A percentile compares a stretch with the other conserved stretches of the same genome.
Conservation (phyloP, 2,113 vertebrate species). For the Leptosomus discolor region DNA sequence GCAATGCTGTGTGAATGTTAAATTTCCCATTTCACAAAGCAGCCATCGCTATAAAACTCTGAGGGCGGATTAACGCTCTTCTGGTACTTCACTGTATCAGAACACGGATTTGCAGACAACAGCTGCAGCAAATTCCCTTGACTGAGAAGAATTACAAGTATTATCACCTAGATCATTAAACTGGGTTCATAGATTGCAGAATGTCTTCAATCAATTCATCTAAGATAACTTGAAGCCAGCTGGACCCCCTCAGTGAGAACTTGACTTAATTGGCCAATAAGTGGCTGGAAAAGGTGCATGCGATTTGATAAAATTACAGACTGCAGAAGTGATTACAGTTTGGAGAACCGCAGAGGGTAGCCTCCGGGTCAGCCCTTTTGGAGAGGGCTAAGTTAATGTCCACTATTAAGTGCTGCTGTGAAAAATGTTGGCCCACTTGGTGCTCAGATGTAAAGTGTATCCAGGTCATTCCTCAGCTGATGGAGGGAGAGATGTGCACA, state of each 20-base stretch:
- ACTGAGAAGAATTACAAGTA: constrained; percentile 99
- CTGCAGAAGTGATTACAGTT: constrained; percentile 90
- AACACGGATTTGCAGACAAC: constrained; percentile 91
- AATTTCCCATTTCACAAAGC: constrained; percentile 81
- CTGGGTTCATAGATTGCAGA: constrained; percentile 91
- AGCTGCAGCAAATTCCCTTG: constrained; percentile 97
- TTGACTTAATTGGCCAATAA: constrained; percentile 99
- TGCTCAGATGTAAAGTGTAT: constrained; percentile 83
- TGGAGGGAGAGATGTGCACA: constrained; percentile 81
- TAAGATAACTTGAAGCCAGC: constrained; percentile 94
- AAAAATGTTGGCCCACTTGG: constrained; percentile 93
- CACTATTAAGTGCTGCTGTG: constrained; percentile 89
- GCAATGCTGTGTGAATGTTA: constrained; percentile 68
- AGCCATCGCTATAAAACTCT: constrained; percentile 76
- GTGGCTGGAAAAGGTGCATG: constrained; percentile 92
- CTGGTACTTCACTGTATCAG: constrained; percentile 88
- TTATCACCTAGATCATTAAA: constrained; percentile 99
- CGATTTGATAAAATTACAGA: constrained; percentile 97
- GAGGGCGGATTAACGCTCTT: constrained; percentile 87
- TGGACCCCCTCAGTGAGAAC: constrained; percentile 99
- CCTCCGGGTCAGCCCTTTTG: constrained; percentile 78
- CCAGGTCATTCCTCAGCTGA: constrained; percentile 93
- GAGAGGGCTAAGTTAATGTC: constrained; percentile 86
- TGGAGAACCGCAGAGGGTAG: constrained; percentile 76
- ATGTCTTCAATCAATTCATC: constrained; percentile 99